These are phyloP conservation scores for Drosophila fungiperda DNA, from an alignment of 2,888 invertebrate genomes.

Conservation along the genomic window DNA sequence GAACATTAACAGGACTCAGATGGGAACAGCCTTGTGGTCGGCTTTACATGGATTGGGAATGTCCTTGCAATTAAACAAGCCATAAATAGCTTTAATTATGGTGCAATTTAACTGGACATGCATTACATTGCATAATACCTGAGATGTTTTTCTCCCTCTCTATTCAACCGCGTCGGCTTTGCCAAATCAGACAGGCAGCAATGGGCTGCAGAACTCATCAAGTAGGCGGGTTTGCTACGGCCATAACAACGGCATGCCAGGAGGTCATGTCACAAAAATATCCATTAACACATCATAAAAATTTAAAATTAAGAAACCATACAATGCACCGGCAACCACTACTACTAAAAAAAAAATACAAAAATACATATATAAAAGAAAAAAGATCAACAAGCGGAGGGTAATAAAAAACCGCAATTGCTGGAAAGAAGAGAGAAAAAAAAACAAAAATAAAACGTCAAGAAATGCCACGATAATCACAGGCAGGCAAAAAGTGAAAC, in stretches of 20 bases:
- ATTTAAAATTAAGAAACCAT: conserved; percentile 78
- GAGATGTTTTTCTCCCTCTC: conserved; percentile 31
- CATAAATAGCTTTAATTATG: conserved; percentile 76
- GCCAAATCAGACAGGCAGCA: conserved; percentile 30
- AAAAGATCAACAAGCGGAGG: conserved; percentile 26
- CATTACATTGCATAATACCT: conserved; percentile 63
- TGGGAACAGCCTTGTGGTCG: conserved; percentile 41
- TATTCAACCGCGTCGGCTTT: conserved; percentile 29
- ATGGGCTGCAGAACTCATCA: conserved; percentile 53
- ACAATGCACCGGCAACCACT: conserved; percentile 47
- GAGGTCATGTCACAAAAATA: conserved; percentile 80
- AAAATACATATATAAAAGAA: not conserved
- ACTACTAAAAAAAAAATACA: not conserved
- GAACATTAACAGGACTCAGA: conserved; percentile 26
- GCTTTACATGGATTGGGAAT: conserved; percentile 28
- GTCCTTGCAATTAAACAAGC: conserved; percentile 70
- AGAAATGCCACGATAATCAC: conserved; percentile 75
- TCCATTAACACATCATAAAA: conserved; percentile 81
- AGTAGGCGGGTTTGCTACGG: conserved; percentile 54
- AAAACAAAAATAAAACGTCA: conserved; percentile 55
- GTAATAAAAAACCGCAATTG: conserved; percentile 66
- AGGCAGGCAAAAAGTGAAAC: conserved; percentile 75
- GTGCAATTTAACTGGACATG: conserved; percentile 32
- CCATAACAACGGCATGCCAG: conserved; percentile 66
- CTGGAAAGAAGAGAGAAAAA: conserved; percentile 49